phyloP scores from a whole-genome alignment of 2,797 vertebrate species.

The Enoplosus armatus region DNA sequence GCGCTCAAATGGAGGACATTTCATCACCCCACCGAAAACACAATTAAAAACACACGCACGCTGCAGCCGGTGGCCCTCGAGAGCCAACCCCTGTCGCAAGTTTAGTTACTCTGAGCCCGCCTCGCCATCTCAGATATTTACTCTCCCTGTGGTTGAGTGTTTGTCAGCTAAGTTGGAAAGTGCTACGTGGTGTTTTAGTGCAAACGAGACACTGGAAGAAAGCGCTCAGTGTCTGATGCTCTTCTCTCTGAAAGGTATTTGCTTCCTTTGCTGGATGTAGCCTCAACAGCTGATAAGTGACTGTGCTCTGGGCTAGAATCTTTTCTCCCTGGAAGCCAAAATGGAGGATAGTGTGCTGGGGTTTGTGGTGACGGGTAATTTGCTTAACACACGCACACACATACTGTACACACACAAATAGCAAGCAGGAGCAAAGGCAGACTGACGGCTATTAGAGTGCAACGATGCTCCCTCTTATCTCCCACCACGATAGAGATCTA shows the following conservation, averaged over 20 bases:
- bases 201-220: conserved; percentile 43
- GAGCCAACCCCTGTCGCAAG: conserved; percentile 38
- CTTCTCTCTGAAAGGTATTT: conserved; percentile 51
- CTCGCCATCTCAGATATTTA: conserved; percentile 68
- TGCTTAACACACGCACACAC: conserved; percentile 32
- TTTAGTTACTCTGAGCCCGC: conserved; percentile 65
- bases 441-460: conserved; percentile 83
- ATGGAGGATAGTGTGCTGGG: conserved; percentile 36
- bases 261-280: conserved; percentile 50
- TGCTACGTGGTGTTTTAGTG: conserved; percentile 28
- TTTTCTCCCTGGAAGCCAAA: conserved; percentile 46
- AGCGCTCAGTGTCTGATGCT: conserved; percentile 44
- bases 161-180: conserved; percentile 59
- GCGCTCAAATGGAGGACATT: conserved; percentile 77
- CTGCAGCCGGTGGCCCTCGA: conserved; percentile 29
- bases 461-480: conserved; percentile 83
- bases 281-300: conserved; percentile 68
- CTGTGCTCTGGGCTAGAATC: conserved; percentile 28
- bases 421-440: conserved; percentile 68
- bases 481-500: conserved; percentile 83
- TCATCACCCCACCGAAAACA: conserved; percentile 79
- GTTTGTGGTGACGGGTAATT: conserved; percentile 47
- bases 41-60: conserved; percentile 76
- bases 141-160: conserved; percentile 61
- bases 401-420: conserved; percentile 33